Evolutionary conservation across 2,888 invertebrate genomes (phyloP).

Genomic region (Ferrisia virgata): DNA sequence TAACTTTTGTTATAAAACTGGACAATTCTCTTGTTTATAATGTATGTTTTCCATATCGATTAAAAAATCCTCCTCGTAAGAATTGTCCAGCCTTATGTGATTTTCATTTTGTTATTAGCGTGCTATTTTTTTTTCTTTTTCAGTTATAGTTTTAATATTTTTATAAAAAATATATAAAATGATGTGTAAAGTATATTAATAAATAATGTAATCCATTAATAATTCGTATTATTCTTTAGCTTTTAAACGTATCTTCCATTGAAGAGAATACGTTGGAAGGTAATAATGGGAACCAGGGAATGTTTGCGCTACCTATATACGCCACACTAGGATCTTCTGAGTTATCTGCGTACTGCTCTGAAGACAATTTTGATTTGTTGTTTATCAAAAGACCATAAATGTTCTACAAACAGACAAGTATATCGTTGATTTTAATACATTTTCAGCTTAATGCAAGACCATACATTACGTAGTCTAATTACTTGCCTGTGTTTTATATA

Average conservation of each 20-base stretch:
- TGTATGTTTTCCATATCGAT: not conserved
- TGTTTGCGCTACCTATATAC: not conserved
- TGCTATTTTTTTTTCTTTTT: constrained; percentile 23
- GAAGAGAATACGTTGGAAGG: not conserved
- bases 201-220: constrained; percentile 15
- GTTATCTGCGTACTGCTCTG: constrained; percentile 18
- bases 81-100: constrained; percentile 1
- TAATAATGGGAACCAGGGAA: constrained; percentile 36
- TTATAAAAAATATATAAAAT: constrained; percentile 25
- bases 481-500: constrained; percentile 32
- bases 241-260: not conserved
- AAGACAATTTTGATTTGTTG: not conserved
- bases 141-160: constrained; percentile 32
- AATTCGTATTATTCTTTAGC: not conserved
- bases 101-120: constrained; percentile 30
- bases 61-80: not conserved
- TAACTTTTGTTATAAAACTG: not conserved
- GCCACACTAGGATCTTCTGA: constrained; percentile 32
- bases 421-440: not conserved
- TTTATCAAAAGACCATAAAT: constrained; percentile 34
- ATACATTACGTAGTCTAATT: not conserved
- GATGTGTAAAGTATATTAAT: constrained; percentile 26
- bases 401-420: not conserved
- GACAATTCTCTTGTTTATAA: not conserved
- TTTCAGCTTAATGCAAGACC: not conserved